Conservation (phyloP, 1,140 invertebrate genomes). For the Papilio dardanus region DNA sequence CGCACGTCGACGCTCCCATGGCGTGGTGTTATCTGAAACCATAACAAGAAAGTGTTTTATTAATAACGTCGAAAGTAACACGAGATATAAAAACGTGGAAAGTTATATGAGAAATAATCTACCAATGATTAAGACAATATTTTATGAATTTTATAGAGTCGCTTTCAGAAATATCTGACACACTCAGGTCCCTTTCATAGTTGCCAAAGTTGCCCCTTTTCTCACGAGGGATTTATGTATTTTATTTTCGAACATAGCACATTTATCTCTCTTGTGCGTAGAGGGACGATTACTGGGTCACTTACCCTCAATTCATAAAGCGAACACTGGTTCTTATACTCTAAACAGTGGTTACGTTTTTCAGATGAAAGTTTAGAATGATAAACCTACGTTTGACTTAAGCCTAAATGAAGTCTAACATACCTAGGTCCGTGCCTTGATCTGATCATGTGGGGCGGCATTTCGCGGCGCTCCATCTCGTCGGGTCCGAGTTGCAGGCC, state of each 20-base stretch:
- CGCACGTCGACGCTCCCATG: conserved; percentile 51
- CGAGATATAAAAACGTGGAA: neutral
- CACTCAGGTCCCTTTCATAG: no score
- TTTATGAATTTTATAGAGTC: neutral
- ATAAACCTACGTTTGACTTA: no score
- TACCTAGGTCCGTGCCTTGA: conserved; percentile 78
- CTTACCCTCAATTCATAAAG: neutral
- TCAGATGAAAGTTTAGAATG: no score
- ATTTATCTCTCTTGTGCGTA: neutral
- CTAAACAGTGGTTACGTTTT: no score
- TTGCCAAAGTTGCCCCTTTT: no score
- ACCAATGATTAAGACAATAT: neutral
- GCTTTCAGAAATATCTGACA: neutral
- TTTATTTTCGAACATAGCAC: neutral
- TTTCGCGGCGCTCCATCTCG: conserved; percentile 86
- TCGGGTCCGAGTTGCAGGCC: conserved; percentile 92
- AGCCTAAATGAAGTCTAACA: no score
- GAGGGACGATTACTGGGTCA: neutral
- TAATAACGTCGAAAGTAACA: conserved; percentile 10
- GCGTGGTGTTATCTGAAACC: conserved; percentile 76
- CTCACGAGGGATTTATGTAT: neutral
- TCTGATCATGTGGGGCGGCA: conserved; percentile 83
- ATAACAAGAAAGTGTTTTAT: conserved; percentile 30
- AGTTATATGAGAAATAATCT: neutral
- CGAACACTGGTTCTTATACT: no score